Conservation (phyloP, 2,113 vertebrate species). For the Callipepla californica region DNA sequence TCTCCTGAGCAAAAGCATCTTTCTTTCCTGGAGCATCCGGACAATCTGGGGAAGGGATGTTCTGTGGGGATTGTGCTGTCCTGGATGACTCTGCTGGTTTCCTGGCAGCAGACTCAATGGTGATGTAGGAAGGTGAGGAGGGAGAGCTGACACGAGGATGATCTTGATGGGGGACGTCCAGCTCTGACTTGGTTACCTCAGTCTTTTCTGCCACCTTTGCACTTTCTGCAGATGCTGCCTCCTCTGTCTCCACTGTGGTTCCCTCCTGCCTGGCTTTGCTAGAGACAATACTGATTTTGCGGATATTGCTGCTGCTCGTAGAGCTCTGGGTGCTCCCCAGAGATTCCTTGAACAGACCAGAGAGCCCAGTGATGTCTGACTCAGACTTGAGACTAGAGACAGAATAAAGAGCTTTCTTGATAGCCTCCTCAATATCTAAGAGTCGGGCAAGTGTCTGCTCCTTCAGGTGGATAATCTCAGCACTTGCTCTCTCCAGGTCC, state of each 20-base stretch:
- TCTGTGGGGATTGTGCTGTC: background rate
- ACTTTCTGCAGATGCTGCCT: background rate
- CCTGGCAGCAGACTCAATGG: slow-evolving; percentile 86
- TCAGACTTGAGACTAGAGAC: slow-evolving; percentile 92
- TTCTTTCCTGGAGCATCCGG: slow-evolving; percentile 4
- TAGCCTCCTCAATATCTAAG: slow-evolving; percentile 89
- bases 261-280: slow-evolving; percentile 70
- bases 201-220: background rate
- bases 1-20: slow-evolving; percentile 34
- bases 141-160: slow-evolving; percentile 77
- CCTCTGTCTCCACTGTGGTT: background rate
- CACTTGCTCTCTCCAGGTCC: slow-evolving; percentile 89
- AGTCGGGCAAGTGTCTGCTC: slow-evolving; percentile 93
- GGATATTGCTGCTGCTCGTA: slow-evolving; percentile 73
- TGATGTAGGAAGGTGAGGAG: slow-evolving; percentile 88
- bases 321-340: slow-evolving; percentile 74
- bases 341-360: slow-evolving; percentile 88
- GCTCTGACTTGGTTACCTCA: slow-evolving; percentile 10
- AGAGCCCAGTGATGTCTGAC: slow-evolving; percentile 84
- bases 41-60: background rate
- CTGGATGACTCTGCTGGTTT: slow-evolving; percentile 73
- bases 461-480: slow-evolving; percentile 90
- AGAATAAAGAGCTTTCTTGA: slow-evolving; percentile 92
- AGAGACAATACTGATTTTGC: slow-evolving; percentile 83
- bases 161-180: slow-evolving; percentile 10